phyloP scores from a whole-genome alignment of 2,888 invertebrate species.

The Capitulum mitella region DNA sequence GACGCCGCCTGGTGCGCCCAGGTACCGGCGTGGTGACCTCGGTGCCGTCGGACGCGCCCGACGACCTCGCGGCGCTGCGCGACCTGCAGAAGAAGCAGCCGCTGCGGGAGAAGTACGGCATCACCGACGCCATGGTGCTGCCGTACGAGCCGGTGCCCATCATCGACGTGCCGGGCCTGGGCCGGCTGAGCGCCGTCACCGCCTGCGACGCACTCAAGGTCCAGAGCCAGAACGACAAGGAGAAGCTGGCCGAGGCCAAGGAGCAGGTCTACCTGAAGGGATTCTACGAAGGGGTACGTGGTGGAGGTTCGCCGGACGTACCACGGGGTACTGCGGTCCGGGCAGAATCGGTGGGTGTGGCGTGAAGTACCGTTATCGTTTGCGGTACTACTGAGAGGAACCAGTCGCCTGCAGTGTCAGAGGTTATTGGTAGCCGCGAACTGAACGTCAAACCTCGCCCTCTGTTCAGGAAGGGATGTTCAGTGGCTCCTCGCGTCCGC shows the following conservation, averaged over 20 bases:
- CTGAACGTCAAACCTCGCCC: too few species aligned
- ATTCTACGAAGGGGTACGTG: constrained; percentile 57
- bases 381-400: too few species aligned
- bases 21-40: constrained; percentile 95
- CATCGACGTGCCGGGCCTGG: constrained; percentile 82
- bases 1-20: neutral
- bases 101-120: constrained; percentile 83
- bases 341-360: too few species aligned
- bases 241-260: constrained; percentile 88
- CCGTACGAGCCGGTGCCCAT: constrained; percentile 69
- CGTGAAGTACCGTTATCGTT: too few species aligned
- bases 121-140: constrained; percentile 71
- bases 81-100: constrained; percentile 93
- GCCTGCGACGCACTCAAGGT: constrained; percentile 85
- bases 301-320: too few species aligned
- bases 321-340: too few species aligned
- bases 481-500: too few species aligned
- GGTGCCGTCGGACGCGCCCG: constrained; percentile 97
- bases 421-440: too few species aligned
- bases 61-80: constrained; percentile 90
- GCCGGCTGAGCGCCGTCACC: constrained; percentile 73
- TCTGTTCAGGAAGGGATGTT: too few species aligned
- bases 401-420: too few species aligned
- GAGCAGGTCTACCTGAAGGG: constrained; percentile 92
- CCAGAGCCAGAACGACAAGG: constrained; percentile 94